Percentiles rank a stretch among this genome's conserved stretches.
phyloP scores from a whole-genome alignment of 1,140 invertebrate species.

The Hylaeus anthracinus region DNA sequence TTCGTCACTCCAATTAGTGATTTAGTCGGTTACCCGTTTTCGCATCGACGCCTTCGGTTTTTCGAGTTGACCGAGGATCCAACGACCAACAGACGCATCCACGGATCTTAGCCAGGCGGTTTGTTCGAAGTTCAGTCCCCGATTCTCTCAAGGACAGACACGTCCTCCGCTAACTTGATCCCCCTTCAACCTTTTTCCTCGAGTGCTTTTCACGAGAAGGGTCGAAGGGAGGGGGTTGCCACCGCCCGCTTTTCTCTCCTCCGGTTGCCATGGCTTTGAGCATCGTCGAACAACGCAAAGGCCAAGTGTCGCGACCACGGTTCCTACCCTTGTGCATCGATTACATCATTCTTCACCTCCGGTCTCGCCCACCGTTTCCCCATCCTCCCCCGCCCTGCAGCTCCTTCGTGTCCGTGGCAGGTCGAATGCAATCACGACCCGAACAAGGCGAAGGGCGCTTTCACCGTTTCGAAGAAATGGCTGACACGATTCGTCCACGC shows the following conservation, averaged over 20 bases:
- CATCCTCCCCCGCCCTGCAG: too few species aligned
- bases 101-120: not conserved
- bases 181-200: slow-evolving; percentile 48
- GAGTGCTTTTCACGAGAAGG: slow-evolving; percentile 19
- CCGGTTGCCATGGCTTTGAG: slow-evolving; percentile 26
- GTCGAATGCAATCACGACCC: slow-evolving; percentile 31
- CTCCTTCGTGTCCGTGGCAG: not conserved
- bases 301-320: slow-evolving; percentile 52
- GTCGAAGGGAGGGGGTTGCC: not conserved
- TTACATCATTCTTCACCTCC: slow-evolving; percentile 46
- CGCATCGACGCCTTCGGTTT: not conserved
- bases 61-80: too few species aligned
- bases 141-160: slow-evolving; percentile 57
- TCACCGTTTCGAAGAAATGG: not conserved
- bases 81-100: not conserved
- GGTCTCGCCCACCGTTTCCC: not conserved
- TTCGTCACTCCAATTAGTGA: not conserved
- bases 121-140: not conserved
- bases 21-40: not conserved
- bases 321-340: slow-evolving; percentile 52
- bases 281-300: slow-evolving; percentile 40
- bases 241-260: not conserved
- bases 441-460: not conserved
- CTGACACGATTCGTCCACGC: slow-evolving; percentile 5
- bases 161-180: slow-evolving; percentile 49